These are phyloP conservation scores for Pseudobourletiella spinata DNA, from an alignment of 1,140 invertebrate species.

Conservation along the genomic window DNA sequence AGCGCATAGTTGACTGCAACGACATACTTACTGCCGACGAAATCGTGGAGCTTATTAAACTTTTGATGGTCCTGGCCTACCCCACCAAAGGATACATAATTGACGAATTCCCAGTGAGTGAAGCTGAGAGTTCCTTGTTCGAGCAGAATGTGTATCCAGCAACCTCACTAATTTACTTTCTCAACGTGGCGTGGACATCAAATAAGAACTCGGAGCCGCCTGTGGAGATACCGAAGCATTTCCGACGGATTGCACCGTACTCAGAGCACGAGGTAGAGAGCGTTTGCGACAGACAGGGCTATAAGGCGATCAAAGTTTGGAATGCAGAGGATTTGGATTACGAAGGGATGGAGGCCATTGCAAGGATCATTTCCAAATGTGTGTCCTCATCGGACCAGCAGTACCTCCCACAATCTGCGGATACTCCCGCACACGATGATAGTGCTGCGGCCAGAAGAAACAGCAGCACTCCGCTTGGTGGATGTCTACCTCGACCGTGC, in stretches of 20 bases:
- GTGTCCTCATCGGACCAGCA: background rate
- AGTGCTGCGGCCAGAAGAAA: too few species aligned
- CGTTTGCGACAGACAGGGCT: constrained; percentile 4
- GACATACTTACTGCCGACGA: background rate
- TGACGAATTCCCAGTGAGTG: background rate
- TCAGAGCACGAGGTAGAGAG: constrained; percentile 6
- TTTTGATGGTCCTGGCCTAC: background rate
- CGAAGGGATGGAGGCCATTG: background rate
- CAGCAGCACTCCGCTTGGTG: too few species aligned
- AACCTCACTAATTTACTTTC: constrained; percentile 5
- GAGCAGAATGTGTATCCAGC: background rate
- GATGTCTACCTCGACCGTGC: too few species aligned
- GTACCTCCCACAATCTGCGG: too few species aligned
- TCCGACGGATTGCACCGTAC: background rate
- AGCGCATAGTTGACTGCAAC: background rate
- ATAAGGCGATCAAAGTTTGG: constrained; percentile 6
- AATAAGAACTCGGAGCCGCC: background rate
- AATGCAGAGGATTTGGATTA: constrained; percentile 11
- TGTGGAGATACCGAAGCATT: background rate
- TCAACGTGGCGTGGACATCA: constrained; percentile 6
- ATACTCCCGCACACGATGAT: too few species aligned
- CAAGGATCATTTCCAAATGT: background rate
- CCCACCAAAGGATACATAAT: constrained; percentile 1
- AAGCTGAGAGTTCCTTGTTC: background rate
- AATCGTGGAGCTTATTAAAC: constrained; percentile 1